Percentiles rank a stretch among this genome's conserved stretches.
Conservation (phyloP, 2,797 vertebrate genomes). For the Hephaestus fuliginosus region DNA sequence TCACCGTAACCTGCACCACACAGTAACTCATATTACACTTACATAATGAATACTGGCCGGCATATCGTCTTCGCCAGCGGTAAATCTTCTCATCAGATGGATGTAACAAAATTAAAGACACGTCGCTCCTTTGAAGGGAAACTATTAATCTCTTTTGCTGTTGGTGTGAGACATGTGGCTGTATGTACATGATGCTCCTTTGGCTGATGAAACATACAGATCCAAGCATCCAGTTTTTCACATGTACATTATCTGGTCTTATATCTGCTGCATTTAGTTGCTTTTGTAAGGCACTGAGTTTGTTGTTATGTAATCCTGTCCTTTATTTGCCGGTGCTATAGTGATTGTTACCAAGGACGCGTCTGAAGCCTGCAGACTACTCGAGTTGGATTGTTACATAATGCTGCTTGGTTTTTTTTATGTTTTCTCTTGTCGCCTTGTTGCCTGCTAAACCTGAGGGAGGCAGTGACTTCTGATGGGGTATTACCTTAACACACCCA, state of each 20-base stretch:
- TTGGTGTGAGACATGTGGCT: slow-evolving; percentile 8
- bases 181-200: neutral
- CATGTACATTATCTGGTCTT: neutral
- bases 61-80: slow-evolving; percentile 5
- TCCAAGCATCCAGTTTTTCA: neutral
- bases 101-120: neutral
- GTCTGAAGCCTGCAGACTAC: slow-evolving; percentile 52
- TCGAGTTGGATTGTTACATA: slow-evolving; percentile 62
- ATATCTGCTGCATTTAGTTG: slow-evolving; percentile 6
- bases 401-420: slow-evolving; percentile 35
- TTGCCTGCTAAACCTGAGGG: slow-evolving; percentile 28
- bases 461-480: slow-evolving; percentile 29
- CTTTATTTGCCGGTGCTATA: slow-evolving; percentile 59
- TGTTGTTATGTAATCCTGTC: slow-evolving; percentile 58
- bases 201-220: neutral
- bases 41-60: slow-evolving; percentile 7
- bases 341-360: slow-evolving; percentile 75
- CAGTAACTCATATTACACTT: slow-evolving; percentile 33
- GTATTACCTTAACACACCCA: slow-evolving; percentile 25
- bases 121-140: slow-evolving; percentile 14
- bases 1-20: slow-evolving; percentile 25
- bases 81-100: slow-evolving; percentile 14
- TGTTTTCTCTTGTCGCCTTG: slow-evolving; percentile 42
- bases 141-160: slow-evolving; percentile 26
- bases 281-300: slow-evolving; percentile 30